Base-by-base conservation (phyloP, 1,140 invertebrate species). In the Drosophila jambulina region DNA sequence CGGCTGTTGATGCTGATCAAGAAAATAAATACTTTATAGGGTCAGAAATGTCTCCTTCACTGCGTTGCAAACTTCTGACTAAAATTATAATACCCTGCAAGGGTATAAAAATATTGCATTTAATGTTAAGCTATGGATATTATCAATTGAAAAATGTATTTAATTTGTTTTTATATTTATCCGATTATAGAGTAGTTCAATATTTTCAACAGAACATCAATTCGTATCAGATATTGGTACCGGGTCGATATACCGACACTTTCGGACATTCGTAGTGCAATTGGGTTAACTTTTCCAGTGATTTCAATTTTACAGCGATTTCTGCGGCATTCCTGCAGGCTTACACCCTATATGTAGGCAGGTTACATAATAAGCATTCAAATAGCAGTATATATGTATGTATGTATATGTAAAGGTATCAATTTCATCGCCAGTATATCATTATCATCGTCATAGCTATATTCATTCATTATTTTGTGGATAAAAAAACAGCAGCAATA, bases 401-500 rank as follows among this genome's bases (percentile, higher is more conserved):
- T 34, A 23, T 53, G 34, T 48, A 43, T 69, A 67, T 51, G 43
- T 48, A 48, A 46, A 68, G 57, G 15, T 68, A 68, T 63, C 45
- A 64, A 69, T 62, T 68, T 68, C 57, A 42, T 68, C 27, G 34
- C 32, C 58, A 34, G 40, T 67, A 61, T 48, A 49, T 68, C 58
- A 25, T 40, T 65, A 53, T 27, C 32, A 36, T 13, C 12, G 13
- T 36, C 34, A 63, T 63, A 67, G 40, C 23, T 63, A 63, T 45
- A 45, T 49, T n/a, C 46, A 9, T 63, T 63, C 27, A 40, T 34
- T 65, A 42, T 38, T 34, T 34, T 23, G 34, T 10, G 48, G 17
- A n/a, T 25, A 48, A 40, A 53, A 70, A 71, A 58, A 71, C 51
- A 69, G 63, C 68, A 69, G 65, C 65, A 69, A 65, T 64, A 65